Conservation (phyloP, 1,140 invertebrate genomes). For the Argopecten irradians region DNA sequence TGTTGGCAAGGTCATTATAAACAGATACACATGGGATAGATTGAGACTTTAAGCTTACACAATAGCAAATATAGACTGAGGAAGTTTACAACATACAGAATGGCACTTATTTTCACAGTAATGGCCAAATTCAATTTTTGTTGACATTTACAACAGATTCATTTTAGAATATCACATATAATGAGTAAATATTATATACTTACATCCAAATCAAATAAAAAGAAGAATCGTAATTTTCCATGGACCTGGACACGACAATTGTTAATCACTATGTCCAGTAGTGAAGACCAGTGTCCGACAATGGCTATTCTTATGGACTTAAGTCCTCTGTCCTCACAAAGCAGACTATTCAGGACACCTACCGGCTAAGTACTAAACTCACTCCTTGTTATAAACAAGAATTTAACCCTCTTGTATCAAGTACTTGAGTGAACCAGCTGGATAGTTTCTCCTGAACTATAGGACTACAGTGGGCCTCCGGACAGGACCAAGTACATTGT, state of each 20-base stretch:
- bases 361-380: background rate
- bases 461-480: background rate
- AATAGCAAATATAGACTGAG: too few species aligned
- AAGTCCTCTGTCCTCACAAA: background rate
- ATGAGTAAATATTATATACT: background rate
- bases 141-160: background rate
- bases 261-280: background rate
- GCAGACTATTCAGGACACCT: background rate
- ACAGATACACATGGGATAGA: too few species aligned
- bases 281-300: background rate
- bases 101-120: too few species aligned
- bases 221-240: background rate
- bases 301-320: background rate
- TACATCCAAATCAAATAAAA: background rate
- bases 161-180: background rate
- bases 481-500: background rate
- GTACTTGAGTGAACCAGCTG: background rate
- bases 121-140: too few species aligned
- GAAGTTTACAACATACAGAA: too few species aligned
- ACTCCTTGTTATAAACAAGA: background rate
- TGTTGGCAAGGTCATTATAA: too few species aligned
- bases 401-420: conserved; percentile 14
- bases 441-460: background rate
- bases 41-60: too few species aligned
- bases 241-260: background rate